These are phyloP conservation scores for Chauna torquata DNA, from an alignment of 2,113 vertebrate genomes.

Conservation along the genomic window DNA sequence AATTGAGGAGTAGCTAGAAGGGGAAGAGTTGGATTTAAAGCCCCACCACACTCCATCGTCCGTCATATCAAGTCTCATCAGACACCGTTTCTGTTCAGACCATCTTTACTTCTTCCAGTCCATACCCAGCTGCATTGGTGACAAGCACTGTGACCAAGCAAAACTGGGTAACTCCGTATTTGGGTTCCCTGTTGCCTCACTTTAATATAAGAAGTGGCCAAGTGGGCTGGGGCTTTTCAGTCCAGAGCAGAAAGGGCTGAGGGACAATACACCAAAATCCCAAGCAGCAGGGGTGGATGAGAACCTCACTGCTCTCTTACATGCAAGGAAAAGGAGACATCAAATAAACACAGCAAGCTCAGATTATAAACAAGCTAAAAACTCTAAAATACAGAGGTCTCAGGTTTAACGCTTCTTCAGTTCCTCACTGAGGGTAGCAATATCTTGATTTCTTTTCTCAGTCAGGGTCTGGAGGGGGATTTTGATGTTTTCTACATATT, in stretches of 20 bases:
- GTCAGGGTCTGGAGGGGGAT: too few species aligned
- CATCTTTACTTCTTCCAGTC: background rate
- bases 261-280: background rate
- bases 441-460: background rate
- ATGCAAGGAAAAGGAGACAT: background rate
- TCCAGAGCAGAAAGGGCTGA: background rate
- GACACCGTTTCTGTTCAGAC: fast-evolving
- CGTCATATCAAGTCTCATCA: background rate
- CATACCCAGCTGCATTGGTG: background rate
- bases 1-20: fast-evolving
- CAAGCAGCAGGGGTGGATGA: fast-evolving
- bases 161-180: background rate
- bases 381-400: background rate
- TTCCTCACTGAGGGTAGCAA: background rate
- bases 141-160: background rate
- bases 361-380: background rate
- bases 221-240: background rate
- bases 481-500: background rate
- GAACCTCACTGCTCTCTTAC: background rate
- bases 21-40: background rate
- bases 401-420: too few species aligned
- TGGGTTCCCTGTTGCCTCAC: background rate
- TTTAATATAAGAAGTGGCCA: background rate
- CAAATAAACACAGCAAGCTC: background rate
- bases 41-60: background rate